Evolutionary conservation across 2,797 vertebrate species (phyloP).

Genomic region (Rhynchonycteris naso): DNA sequence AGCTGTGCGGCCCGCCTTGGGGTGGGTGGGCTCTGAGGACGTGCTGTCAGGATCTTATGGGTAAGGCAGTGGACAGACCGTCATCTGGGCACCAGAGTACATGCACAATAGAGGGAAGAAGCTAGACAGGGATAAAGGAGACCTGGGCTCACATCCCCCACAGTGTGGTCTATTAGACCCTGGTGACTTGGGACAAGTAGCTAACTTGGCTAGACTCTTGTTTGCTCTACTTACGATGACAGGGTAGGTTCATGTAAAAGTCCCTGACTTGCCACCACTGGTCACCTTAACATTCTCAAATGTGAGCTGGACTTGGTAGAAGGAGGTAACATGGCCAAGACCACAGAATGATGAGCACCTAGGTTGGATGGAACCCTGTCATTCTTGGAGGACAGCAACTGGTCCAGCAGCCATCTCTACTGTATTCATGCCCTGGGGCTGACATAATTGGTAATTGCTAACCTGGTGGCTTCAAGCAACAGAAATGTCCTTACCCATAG

Average conservation of each 20-base stretch:
- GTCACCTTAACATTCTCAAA: not conserved
- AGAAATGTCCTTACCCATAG: fast-evolving
- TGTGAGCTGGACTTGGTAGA: not conserved
- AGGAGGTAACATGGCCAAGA: not conserved
- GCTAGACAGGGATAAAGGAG: not conserved
- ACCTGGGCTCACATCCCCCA: not conserved
- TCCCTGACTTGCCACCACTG: not conserved
- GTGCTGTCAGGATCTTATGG: fast-evolving
- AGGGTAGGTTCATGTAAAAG: not conserved
- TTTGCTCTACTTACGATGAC: too few species aligned
- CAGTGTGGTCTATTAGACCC: not conserved
- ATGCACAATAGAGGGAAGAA: not conserved
- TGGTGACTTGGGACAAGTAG: not conserved
- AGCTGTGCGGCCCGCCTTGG: constrained; percentile 2
- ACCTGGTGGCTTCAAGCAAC: not conserved
- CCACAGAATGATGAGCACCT: not conserved
- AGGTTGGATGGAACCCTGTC: too few species aligned
- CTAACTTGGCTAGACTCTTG: not conserved
- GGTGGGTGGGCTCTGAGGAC: fast-evolving
- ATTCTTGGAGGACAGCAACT: fast-evolving
- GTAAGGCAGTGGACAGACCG: fast-evolving
- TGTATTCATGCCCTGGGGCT: not conserved
- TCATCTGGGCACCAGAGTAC: not conserved
- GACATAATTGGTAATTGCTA: too few species aligned
- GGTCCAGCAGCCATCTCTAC: not conserved